A percentile compares a stretch with the other conserved stretches of the same genome.
phyloP scores from a whole-genome alignment of 2,797 vertebrate species.

The Melanotaenia boesemani region DNA sequence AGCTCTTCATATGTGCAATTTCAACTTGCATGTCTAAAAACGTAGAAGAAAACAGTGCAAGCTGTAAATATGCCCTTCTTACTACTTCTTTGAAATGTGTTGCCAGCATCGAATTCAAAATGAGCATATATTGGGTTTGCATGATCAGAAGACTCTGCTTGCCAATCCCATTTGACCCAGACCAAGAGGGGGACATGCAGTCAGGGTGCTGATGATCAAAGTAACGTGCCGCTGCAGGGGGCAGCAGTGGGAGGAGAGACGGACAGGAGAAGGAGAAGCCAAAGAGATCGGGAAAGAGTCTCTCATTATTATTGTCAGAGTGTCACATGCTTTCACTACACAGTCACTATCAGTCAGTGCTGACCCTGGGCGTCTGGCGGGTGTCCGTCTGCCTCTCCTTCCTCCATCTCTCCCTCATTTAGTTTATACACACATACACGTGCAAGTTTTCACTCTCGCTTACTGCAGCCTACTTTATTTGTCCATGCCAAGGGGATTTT shows the following conservation, averaged over 20 bases:
- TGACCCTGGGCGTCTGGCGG: conserved; percentile 66
- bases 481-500: conserved; percentile 55
- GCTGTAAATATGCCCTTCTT: not conserved
- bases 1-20: not conserved
- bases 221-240: conserved; percentile 28
- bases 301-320: conserved; percentile 71
- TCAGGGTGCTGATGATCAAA: conserved; percentile 54
- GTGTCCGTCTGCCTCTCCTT: conserved; percentile 62
- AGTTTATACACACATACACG: conserved; percentile 34
- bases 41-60: not conserved
- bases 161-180: conserved; percentile 41
- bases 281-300: conserved; percentile 62
- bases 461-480: conserved; percentile 38
- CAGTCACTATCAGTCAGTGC: conserved; percentile 69
- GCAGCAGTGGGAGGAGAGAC: conserved; percentile 32
- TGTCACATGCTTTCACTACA: conserved; percentile 63
- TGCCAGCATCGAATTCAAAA: not conserved
- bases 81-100: not conserved
- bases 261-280: conserved; percentile 43
- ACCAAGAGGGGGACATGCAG: conserved; percentile 21
- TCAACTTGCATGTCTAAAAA: not conserved
- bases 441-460: conserved; percentile 37
- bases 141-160: conserved; percentile 26
- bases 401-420: conserved; percentile 47
- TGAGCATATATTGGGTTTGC: conserved; percentile 5